Base-by-base conservation (phyloP, 2,888 invertebrate species). In the Melinaea marsaeus region DNA sequence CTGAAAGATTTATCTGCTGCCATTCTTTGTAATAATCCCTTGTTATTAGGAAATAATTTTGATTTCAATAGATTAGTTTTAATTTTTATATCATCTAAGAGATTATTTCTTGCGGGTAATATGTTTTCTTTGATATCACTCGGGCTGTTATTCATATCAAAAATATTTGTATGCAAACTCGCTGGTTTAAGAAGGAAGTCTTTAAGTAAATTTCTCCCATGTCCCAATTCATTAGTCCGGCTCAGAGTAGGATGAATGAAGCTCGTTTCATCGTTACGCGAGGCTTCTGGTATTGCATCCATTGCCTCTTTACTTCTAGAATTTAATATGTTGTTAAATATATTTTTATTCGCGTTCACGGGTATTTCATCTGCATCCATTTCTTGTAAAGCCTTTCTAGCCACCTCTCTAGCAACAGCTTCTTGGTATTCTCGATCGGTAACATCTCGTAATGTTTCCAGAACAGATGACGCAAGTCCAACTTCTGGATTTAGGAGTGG, bases 401-500 rank as follows among this genome's bases (percentile, higher is more conserved):
- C 81, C 34, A 85, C 86, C 45, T 90, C 89, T 69, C 89, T 82
- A 7, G 79, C 83, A 34, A 89, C 71, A 0, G 90, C 90, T 9
- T 89, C 85, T 68, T 77, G 69, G 59, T 88, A 88, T 69, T 88
- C 89, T 69, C 87, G 84, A 54, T 90, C 86, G 0, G 89, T 89
- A 6, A 79, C 90, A 72, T 86, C 80, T 11, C 80, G 80, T 48
- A 90, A 70, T 2, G 90, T 89, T 69, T 88, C 78, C 32, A 90
- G 74, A 62, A 90, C 84, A 3, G 89, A 89, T 3, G 87, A 84
- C 2, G 88, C 89, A 0, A 90, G 79, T 32, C 78, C 84, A 9
- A 90, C 88, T 78, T 90, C 90, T 13, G 90, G 90, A 60, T 85
- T 82, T 13, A 90, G 73, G 6, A 90, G 74, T 0, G 86, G 88